Evolutionary conservation across 1,140 invertebrate genomes (phyloP).

Genomic region (Acromyrmex echinatior): DNA sequence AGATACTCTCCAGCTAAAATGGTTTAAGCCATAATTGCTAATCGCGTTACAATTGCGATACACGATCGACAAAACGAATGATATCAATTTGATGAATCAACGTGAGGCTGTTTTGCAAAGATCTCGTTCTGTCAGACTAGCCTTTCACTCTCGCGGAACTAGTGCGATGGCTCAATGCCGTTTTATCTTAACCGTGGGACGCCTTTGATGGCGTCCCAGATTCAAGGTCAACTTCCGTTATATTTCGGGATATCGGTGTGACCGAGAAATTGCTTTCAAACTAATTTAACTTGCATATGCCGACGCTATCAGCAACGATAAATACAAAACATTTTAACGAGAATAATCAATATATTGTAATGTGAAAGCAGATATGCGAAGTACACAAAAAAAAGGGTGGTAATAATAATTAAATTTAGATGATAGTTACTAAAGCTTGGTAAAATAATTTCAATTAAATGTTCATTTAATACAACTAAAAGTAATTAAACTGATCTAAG

Average conservation of each 20-base stretch:
- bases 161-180: constrained; percentile 54
- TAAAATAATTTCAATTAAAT: too few relatives aligned
- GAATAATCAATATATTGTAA: not conserved
- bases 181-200: constrained; percentile 66
- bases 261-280: constrained; percentile 4
- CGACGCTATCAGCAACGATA: not conserved
- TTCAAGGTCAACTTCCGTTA: constrained; percentile 54
- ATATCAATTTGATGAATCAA: constrained; percentile 58
- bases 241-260: not conserved
- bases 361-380: not conserved
- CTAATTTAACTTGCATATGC: not conserved
- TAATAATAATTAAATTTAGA: too few relatives aligned
- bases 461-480: too few relatives aligned
- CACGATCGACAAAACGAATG: constrained; percentile 29
- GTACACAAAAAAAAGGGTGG: too few relatives aligned
- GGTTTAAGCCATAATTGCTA: not conserved
- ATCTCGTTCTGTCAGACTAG: constrained; percentile 39
- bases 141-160: constrained; percentile 72
- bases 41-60: constrained; percentile 5
- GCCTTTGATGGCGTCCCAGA: constrained; percentile 56
- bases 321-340: not conserved
- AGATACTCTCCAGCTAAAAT: not conserved
- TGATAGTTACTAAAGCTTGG: too few relatives aligned
- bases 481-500: too few relatives aligned
- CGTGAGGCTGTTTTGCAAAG: constrained; percentile 25